Conservation (phyloP, 1,140 invertebrate genomes). For the Neomicropteryx cornuta region DNA sequence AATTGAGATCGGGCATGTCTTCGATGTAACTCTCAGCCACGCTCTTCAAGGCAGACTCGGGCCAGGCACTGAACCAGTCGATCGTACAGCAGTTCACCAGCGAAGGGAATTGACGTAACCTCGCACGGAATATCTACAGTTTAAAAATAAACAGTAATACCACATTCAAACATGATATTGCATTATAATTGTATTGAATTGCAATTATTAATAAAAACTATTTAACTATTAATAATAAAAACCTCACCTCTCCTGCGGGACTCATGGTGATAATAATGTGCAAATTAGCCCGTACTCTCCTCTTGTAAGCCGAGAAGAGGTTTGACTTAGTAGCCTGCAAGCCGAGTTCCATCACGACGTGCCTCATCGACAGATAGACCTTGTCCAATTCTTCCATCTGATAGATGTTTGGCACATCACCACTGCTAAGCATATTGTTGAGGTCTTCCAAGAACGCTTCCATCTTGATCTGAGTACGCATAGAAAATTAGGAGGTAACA, state of each 20-base stretch:
- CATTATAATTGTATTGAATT: too few relatives aligned
- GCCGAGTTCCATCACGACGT: constrained; percentile 47
- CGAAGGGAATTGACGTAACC: constrained; percentile 77
- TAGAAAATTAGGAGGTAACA: too few relatives aligned
- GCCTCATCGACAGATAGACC: constrained; percentile 50
- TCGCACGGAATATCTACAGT: constrained; percentile 55
- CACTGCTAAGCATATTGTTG: constrained; percentile 76
- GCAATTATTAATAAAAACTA: too few relatives aligned
- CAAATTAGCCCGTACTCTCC: constrained; percentile 57
- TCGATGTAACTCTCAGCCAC: constrained; percentile 67
- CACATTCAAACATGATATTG: too few relatives aligned
- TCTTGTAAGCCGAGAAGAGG: constrained; percentile 55
- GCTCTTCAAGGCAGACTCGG: constrained; percentile 76
- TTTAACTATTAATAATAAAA: too few relatives aligned
- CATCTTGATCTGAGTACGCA: constrained; percentile 81
- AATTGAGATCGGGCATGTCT: constrained; percentile 41
- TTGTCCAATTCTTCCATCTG: constrained; percentile 65
- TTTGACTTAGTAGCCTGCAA: constrained; percentile 61
- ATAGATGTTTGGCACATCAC: constrained; percentile 84
- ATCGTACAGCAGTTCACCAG: constrained; percentile 90
- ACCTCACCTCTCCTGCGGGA: constrained; percentile 74
- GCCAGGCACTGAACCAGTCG: constrained; percentile 91
- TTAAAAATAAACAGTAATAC: too few relatives aligned
- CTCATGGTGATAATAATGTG: constrained; percentile 86
- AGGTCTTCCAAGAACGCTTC: constrained; percentile 81